These are phyloP conservation scores for Plotosus lineatus DNA, from an alignment of 2,113 vertebrate genomes.

Conservation along the genomic window DNA sequence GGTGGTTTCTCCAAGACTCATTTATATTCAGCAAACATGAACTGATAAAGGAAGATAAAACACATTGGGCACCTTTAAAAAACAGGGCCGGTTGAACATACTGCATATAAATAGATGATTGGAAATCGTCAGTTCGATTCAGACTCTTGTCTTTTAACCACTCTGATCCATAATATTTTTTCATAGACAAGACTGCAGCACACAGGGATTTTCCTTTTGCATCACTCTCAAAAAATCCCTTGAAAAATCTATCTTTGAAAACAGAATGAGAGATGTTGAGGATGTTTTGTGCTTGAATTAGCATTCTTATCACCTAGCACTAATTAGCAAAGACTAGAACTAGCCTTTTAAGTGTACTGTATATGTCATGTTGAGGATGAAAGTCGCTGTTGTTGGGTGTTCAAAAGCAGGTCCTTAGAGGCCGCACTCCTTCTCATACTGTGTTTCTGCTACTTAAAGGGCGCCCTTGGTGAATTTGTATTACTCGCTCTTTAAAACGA, in stretches of 20 bases:
- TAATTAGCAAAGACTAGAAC: too few species aligned
- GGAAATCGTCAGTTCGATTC: too few species aligned
- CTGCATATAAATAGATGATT: too few species aligned
- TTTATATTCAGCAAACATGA: too few species aligned
- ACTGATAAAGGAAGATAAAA: too few species aligned
- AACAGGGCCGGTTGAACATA: too few species aligned
- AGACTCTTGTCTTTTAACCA: background rate
- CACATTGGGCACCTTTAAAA: too few species aligned
- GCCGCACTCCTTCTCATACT: background rate
- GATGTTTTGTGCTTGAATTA: background rate
- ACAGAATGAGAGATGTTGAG: background rate
- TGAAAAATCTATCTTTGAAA: background rate
- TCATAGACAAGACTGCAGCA: background rate
- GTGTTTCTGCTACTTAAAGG: background rate
- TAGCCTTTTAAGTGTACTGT: too few species aligned
- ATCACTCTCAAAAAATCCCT: background rate
- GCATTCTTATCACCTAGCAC: background rate
- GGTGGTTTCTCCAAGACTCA: too few species aligned
- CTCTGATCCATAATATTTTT: background rate
- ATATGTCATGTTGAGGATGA: background rate
- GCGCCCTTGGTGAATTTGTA: too few species aligned
- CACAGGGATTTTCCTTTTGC: background rate
- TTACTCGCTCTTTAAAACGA: too few species aligned
- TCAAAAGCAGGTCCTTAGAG: background rate
- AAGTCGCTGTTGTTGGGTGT: background rate